phyloP scores from a whole-genome alignment of 2,888 invertebrate genomes.

The Microplitis deprimator region DNA sequence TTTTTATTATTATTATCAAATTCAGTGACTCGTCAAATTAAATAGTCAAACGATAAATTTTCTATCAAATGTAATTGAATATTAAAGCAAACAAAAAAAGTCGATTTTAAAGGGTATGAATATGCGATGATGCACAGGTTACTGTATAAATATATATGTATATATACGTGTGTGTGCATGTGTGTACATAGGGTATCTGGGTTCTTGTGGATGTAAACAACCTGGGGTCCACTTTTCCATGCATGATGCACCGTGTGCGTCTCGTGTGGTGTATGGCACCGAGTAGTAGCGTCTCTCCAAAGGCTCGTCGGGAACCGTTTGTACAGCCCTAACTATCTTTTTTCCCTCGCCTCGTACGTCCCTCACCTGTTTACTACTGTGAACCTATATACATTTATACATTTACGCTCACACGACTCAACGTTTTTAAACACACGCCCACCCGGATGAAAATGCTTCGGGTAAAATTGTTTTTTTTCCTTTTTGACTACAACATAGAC shows the following conservation, averaged over 20 bases:
- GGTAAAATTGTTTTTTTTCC: background rate
- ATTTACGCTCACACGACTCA: conserved; percentile 25
- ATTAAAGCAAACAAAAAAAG: background rate
- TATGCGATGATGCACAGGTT: conserved; percentile 29
- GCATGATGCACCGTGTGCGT: conserved; percentile 30
- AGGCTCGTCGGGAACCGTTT: conserved; percentile 40
- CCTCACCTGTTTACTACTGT: conserved; percentile 29
- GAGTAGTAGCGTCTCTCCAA: conserved; percentile 29
- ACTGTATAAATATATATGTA: background rate
- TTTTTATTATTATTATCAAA: background rate
- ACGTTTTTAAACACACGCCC: conserved; percentile 32
- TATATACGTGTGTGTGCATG: background rate
- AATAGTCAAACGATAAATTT: background rate
- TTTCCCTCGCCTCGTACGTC: conserved; percentile 1
- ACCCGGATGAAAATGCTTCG: conserved; percentile 16
- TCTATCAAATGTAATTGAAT: conserved; percentile 2
- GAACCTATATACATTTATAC: background rate
- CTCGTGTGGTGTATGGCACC: background rate
- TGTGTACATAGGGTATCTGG: background rate
- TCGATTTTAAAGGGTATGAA: conserved; percentile 25
- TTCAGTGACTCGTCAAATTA: background rate
- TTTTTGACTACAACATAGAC: background rate
- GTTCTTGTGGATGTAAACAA: conserved; percentile 28
- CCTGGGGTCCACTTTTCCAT: conserved; percentile 36
- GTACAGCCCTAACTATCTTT: conserved; percentile 44